Evolutionary conservation across 2,113 vertebrate species (phyloP).

Genomic region (Cervus canadensis): DNA sequence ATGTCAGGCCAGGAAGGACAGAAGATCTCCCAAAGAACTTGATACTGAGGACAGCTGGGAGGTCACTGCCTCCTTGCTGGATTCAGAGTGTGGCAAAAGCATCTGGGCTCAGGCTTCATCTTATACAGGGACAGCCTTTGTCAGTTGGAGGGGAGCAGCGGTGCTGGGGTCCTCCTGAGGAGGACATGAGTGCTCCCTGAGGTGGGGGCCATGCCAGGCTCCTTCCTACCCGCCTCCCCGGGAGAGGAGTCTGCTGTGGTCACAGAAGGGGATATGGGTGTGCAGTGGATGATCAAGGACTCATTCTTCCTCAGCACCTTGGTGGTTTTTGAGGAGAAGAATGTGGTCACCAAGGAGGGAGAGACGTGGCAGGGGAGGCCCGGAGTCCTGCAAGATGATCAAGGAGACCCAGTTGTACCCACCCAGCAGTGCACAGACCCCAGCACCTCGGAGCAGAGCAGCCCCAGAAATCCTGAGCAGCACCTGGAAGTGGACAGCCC

Average conservation of each 20-base stretch:
- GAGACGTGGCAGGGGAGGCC: not conserved
- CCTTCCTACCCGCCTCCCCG: fast-evolving
- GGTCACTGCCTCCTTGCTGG: not conserved
- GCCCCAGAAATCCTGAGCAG: not conserved
- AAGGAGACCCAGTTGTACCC: not conserved
- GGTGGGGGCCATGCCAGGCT: not conserved
- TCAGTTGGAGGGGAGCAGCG: not conserved
- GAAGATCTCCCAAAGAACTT: not conserved
- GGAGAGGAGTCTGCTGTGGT: not conserved
- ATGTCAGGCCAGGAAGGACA: not conserved
- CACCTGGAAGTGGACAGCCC: not conserved
- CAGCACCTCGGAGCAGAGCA: not conserved
- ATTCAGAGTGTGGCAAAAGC: not conserved
- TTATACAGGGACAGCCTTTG: not conserved
- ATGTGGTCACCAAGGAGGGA: not conserved
- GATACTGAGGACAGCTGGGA: not conserved
- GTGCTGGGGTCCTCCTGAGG: not conserved
- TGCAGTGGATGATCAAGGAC: not conserved
- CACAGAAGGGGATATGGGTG: not conserved
- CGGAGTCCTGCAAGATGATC: not conserved
- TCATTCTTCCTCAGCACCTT: not conserved
- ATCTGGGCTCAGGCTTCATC: not conserved
- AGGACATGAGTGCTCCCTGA: not conserved
- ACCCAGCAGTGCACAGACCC: not conserved
- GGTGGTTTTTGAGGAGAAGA: not conserved